These are phyloP conservation scores for Drosophila parthenogenetica DNA, from an alignment of 2,888 invertebrate genomes.

Conservation along the genomic window DNA sequence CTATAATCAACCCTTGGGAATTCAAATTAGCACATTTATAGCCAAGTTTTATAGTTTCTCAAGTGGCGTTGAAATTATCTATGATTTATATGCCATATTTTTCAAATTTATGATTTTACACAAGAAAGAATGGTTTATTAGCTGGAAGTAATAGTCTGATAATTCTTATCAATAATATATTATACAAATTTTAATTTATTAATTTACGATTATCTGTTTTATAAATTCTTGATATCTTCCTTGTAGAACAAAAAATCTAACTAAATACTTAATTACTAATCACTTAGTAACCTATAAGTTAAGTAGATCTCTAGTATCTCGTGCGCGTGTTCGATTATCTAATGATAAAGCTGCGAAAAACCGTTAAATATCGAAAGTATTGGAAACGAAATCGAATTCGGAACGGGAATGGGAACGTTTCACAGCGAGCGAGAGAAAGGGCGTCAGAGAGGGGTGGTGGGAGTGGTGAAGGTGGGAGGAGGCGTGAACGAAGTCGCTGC, in stretches of 20 bases:
- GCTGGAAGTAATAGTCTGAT: background rate
- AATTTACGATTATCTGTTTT: background rate
- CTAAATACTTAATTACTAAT: background rate
- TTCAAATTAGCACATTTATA: slow-evolving; percentile 22
- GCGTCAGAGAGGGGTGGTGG: background rate
- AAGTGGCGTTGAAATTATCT: slow-evolving; percentile 14
- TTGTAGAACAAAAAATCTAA: too few species aligned
- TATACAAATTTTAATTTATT: background rate
- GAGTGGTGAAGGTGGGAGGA: too few species aligned
- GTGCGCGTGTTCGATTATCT: slow-evolving; percentile 53
- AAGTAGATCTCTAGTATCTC: slow-evolving; percentile 25
- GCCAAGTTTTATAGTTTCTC: slow-evolving; percentile 2
- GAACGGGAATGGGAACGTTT: slow-evolving; percentile 41
- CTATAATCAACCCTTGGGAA: slow-evolving; percentile 9
- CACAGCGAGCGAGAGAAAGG: slow-evolving; percentile 36
- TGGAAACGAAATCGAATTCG: slow-evolving; percentile 53
- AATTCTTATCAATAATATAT: background rate
- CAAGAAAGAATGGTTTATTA: background rate
- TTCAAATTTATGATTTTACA: slow-evolving; percentile 5
- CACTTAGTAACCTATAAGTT: slow-evolving; percentile 6
- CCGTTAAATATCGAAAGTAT: slow-evolving; percentile 56
- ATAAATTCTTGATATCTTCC: background rate
- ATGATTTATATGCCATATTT: slow-evolving; percentile 18
- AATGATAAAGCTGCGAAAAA: slow-evolving; percentile 24
- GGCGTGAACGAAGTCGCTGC: background rate